Evolutionary conservation across 2,113 vertebrate genomes (phyloP).

Genomic region (Neomonachus schauinslandi): DNA sequence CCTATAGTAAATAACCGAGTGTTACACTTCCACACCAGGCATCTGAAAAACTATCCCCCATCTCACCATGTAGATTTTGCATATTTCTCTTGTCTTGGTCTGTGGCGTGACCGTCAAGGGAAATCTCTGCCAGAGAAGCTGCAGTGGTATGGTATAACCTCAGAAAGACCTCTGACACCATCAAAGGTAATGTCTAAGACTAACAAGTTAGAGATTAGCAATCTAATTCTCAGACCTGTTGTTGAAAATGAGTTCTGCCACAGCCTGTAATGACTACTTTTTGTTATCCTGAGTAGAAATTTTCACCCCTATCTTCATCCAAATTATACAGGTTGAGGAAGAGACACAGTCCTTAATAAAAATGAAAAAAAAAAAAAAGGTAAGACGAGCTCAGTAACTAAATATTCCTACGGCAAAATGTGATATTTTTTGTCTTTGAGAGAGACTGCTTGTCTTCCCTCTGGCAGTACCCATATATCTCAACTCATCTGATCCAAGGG

Average conservation of each 20-base stretch:
- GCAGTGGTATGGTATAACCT: constrained; percentile 86
- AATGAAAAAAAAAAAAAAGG: background rate
- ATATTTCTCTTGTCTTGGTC: constrained; percentile 82
- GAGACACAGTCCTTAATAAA: background rate
- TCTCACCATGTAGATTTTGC: constrained; percentile 84
- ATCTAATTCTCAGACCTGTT: background rate
- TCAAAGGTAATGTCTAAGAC: constrained; percentile 48
- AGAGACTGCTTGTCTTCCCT: background rate
- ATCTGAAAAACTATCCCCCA: constrained; percentile 80
- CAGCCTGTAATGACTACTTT: background rate
- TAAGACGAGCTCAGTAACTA: background rate
- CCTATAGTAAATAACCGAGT: constrained; percentile 74
- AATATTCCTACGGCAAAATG: background rate
- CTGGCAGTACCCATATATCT: background rate
- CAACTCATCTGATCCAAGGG: background rate
- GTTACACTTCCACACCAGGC: constrained; percentile 81
- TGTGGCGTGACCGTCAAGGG: constrained; percentile 85
- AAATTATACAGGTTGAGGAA: background rate
- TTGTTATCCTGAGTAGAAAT: background rate
- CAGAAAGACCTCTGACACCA: constrained; percentile 75
- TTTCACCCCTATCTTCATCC: background rate
- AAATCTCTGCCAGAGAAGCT: constrained; percentile 88
- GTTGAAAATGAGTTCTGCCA: background rate
- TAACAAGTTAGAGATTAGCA: background rate
- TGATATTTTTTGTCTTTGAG: background rate